Evolutionary conservation across 2,797 vertebrate species (phyloP).

Genomic region (Morelia viridis): DNA sequence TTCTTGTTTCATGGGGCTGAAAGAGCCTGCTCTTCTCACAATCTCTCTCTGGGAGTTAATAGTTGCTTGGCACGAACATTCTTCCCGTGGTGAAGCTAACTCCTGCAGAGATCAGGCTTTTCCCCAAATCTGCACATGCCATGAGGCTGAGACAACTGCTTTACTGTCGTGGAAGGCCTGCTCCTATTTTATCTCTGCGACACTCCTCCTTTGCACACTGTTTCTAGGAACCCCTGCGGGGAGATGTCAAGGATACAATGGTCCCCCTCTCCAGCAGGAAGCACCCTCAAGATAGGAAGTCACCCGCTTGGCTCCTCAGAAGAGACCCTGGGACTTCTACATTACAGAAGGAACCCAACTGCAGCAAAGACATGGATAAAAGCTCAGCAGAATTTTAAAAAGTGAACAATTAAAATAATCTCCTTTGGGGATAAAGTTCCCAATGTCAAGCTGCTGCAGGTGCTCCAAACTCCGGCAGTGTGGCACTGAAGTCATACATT

Average conservation of each 20-base stretch:
- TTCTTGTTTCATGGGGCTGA: constrained; percentile 26
- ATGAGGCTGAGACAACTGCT: constrained; percentile 32
- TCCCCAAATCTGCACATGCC: constrained; percentile 49
- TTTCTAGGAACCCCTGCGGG: neutral
- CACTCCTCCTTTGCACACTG: neutral
- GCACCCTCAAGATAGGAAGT: neutral
- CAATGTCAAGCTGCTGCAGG: constrained; percentile 42
- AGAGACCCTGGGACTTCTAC: neutral
- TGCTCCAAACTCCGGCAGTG: constrained; percentile 46
- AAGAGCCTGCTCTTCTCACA: constrained; percentile 56
- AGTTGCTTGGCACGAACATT: constrained; percentile 61
- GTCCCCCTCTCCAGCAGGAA: neutral
- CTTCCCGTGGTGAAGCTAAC: constrained; percentile 47
- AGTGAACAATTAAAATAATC: constrained; percentile 14
- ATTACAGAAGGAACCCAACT: neutral
- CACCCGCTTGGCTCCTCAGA: no score
- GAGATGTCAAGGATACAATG: neutral
- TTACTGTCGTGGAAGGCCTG: constrained; percentile 21
- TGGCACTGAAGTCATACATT: constrained; percentile 52
- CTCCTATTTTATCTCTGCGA: neutral
- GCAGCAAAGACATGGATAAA: no score
- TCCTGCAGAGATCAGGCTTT: constrained; percentile 61
- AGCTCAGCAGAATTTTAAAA: constrained; percentile 30
- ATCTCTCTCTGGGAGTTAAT: constrained; percentile 43
- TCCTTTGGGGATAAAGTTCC: constrained; percentile 8